Base-by-base conservation (phyloP, 2,888 invertebrate genomes). In the Oscheius sp. region DNA sequence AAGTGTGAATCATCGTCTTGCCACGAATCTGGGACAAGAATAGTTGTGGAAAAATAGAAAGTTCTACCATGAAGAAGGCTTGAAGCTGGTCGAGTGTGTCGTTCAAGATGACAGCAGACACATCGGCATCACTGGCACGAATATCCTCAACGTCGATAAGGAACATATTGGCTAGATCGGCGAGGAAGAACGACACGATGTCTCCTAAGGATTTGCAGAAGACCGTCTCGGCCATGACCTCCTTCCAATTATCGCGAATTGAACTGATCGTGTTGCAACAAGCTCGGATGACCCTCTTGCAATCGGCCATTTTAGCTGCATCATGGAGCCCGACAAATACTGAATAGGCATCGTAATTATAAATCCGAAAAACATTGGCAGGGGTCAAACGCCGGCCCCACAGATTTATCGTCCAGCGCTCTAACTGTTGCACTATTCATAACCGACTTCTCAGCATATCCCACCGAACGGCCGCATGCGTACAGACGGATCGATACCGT, bases 171-270 rank as follows among this genome's bases (percentile, higher is more conserved):
- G 75, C 65, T 11, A 87, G 65, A 3, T 84, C 78, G 21, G 77
- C 72, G 58, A 87, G 74, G 10, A 86, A 65, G 77, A 85, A 86
- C 7, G 84, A 80, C 10, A 86, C 76, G 35, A 87, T 63, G 13
- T 79, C 80, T 21, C 84, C 87, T 33, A 87, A 60, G 4, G 85
- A 78, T 53, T 83, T 80, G 37, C 82, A 82, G 74, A 84, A 84
- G 9, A 87, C 86, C 7, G 82, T 72, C 53, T 86, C 86, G 7
- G 86, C 76, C n/a, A 82, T 42, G 32, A 86, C 84, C 72, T 87
- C 85, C 47, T 79, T 73, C 78, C 86, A 86, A 48, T 81, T 84
- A n/a, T 78, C 79, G 11, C 82, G 76, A 53, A 87, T 77, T 29
- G 81, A 82, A 10, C 79, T 72, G 11, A 87, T 77, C 58, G 80